These are phyloP conservation scores for Athalia rosae DNA, from an alignment of 2,888 invertebrate species.

Conservation along the genomic window DNA sequence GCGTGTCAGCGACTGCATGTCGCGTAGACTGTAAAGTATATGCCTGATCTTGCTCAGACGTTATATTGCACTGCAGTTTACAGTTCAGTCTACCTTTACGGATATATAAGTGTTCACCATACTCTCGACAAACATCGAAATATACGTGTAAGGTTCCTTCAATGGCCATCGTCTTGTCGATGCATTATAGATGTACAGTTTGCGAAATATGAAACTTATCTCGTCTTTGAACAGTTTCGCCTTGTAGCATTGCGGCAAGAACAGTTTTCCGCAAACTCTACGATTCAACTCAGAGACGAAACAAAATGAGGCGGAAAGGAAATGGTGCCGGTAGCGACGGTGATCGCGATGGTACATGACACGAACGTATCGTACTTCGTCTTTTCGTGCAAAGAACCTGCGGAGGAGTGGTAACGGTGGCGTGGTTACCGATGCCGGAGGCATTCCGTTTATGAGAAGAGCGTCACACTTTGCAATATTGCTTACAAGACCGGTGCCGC, in stretches of 20 bases:
- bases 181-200: neutral
- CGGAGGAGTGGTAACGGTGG: neutral
- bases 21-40: slow-evolving; percentile 1
- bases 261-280: neutral
- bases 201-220: neutral
- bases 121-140: neutral
- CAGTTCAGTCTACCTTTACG: neutral
- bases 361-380: neutral
- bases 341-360: neutral
- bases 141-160: neutral
- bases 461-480: slow-evolving; percentile 40
- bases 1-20: slow-evolving; percentile 29
- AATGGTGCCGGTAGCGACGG: neutral
- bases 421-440: slow-evolving; percentile 16
- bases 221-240: neutral
- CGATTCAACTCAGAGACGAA: neutral
- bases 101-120: neutral
- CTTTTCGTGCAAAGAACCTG: slow-evolving; percentile 20
- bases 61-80: slow-evolving; percentile 17
- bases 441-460: slow-evolving; percentile 34
- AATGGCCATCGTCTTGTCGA: neutral
- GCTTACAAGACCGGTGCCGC: slow-evolving; percentile 24
- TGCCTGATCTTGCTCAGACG: slow-evolving; percentile 20
- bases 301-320: slow-evolving; percentile 20
- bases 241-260: neutral